Percentiles rank a stretch among this genome's conserved stretches.
phyloP scores from a whole-genome alignment of 2,797 vertebrate genomes.

The Distichodus sexfasciatus region DNA sequence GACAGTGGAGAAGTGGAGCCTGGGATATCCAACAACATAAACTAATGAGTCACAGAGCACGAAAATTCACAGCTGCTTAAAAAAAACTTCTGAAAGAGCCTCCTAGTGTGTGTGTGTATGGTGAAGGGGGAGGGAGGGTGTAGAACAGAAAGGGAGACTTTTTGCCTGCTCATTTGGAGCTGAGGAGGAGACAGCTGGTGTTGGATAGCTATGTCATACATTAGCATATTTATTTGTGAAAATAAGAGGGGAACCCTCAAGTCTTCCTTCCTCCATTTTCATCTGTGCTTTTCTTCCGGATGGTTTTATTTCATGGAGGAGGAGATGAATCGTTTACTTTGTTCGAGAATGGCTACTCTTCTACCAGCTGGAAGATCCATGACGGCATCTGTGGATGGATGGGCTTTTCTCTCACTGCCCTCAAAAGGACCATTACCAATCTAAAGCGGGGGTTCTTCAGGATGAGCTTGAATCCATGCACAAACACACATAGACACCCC shows the following conservation, averaged over 20 bases:
- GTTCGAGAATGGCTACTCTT: slow-evolving; percentile 45
- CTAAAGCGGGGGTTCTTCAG: slow-evolving; percentile 19
- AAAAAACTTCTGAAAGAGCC: background rate
- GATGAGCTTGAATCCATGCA: slow-evolving; percentile 12
- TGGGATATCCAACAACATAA: slow-evolving; percentile 16
- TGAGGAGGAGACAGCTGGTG: slow-evolving; percentile 64
- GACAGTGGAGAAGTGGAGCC: slow-evolving; percentile 3
- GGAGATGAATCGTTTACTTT: slow-evolving; percentile 52
- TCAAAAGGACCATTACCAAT: slow-evolving; percentile 44
- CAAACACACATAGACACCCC: slow-evolving; percentile 7
- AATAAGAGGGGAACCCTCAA: slow-evolving; percentile 53
- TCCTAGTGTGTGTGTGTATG: background rate
- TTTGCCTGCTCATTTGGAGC: slow-evolving; percentile 45
- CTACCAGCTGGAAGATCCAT: slow-evolving; percentile 46
- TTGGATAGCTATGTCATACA: slow-evolving; percentile 56
- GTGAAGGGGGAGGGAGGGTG: background rate
- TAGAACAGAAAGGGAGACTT: slow-evolving; percentile 33
- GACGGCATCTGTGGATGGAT: slow-evolving; percentile 39
- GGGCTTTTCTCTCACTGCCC: slow-evolving; percentile 44
- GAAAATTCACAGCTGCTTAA: slow-evolving; percentile 5
- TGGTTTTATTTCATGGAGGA: slow-evolving; percentile 53
- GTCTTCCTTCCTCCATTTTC: slow-evolving; percentile 61
- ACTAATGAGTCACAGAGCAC: background rate
- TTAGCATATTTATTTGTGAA: slow-evolving; percentile 52
- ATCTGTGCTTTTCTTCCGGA: slow-evolving; percentile 49